A percentile compares a stretch with the other conserved stretches of the same genome.
Evolutionary conservation across 2,888 invertebrate species (phyloP).

Genomic region (Plebejus melissa): DNA sequence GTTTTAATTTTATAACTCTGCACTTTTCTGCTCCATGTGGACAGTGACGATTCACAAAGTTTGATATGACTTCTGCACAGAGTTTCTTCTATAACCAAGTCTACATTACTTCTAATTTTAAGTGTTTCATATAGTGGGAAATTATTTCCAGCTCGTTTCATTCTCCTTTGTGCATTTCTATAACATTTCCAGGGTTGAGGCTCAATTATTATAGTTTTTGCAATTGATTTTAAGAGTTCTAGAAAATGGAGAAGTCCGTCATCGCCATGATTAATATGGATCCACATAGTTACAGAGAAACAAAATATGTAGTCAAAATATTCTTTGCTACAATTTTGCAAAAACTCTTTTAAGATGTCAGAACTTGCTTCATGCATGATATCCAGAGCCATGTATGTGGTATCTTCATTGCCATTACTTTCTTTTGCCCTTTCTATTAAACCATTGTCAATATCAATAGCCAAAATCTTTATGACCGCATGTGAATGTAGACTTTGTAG

Average conservation of each 20-base stretch:
- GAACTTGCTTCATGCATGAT: slow-evolving; percentile 72
- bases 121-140: slow-evolving; percentile 81
- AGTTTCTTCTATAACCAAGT: slow-evolving; percentile 78
- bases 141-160: slow-evolving; percentile 80
- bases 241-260: slow-evolving; percentile 83
- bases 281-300: slow-evolving; percentile 95
- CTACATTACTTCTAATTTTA: slow-evolving; percentile 80
- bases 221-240: slow-evolving; percentile 68
- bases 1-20: slow-evolving; percentile 74
- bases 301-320: slow-evolving; percentile 85
- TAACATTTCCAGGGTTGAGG: slow-evolving; percentile 94
- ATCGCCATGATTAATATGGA: slow-evolving; percentile 91
- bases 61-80: slow-evolving; percentile 59
- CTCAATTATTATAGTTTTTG: slow-evolving; percentile 84
- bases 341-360: slow-evolving; percentile 62
- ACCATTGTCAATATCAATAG: slow-evolving; percentile 85
- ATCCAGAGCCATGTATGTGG: slow-evolving; percentile 80
- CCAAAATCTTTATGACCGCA: slow-evolving; percentile 74
- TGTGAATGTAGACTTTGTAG: slow-evolving; percentile 60
- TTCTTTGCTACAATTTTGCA: slow-evolving; percentile 56
- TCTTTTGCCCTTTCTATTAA: slow-evolving; percentile 84
- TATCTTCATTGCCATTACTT: slow-evolving; percentile 58
- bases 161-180: slow-evolving; percentile 84
- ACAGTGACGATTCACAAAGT: slow-evolving; percentile 77
- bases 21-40: slow-evolving; percentile 85